phyloP scores from a whole-genome alignment of 2,113 vertebrate species.

The Neodontobutis hainanensis region DNA sequence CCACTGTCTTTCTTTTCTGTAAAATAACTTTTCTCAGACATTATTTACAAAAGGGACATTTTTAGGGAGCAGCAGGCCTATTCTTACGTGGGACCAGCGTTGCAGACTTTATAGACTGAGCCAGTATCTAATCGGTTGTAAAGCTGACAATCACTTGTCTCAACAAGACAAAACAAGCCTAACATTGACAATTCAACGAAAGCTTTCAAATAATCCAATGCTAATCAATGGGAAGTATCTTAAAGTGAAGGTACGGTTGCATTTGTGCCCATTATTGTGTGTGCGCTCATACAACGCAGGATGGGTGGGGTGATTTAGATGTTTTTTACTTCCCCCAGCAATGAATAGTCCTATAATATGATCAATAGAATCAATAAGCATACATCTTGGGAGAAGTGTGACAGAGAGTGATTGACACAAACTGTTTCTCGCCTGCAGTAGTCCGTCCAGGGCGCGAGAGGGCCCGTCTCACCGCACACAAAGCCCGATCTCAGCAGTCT shows the following conservation, averaged over 20 bases:
- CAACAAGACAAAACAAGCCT: slow-evolving; percentile 55
- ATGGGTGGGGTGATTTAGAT: slow-evolving; percentile 20
- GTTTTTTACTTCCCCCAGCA: slow-evolving; percentile 56
- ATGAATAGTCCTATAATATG: slow-evolving; percentile 66
- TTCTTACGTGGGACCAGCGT: slow-evolving; percentile 7
- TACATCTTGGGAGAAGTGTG: slow-evolving; percentile 73
- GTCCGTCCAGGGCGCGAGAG: slow-evolving; percentile 80
- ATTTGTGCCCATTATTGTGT: slow-evolving; percentile 30
- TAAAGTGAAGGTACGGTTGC: slow-evolving; percentile 20
- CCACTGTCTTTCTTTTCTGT: too few species aligned
- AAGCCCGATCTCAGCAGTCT: slow-evolving; percentile 79
- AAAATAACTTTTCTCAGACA: too few species aligned
- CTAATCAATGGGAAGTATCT: slow-evolving; percentile 48
- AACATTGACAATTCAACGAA: slow-evolving; percentile 52
- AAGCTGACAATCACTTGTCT: slow-evolving; percentile 54
- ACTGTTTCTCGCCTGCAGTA: slow-evolving; percentile 82
- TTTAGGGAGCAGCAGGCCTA: not conserved
- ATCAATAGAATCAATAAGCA: slow-evolving; percentile 75
- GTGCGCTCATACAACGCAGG: slow-evolving; percentile 10
- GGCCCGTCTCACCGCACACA: slow-evolving; percentile 81
- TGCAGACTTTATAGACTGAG: slow-evolving; percentile 46
- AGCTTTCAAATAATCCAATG: slow-evolving; percentile 64
- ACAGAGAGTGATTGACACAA: slow-evolving; percentile 78
- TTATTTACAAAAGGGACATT: not conserved
- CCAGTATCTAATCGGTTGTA: slow-evolving; percentile 47